phyloP scores from a whole-genome alignment of 1,140 invertebrate species.

The Pseudomyrmex flavicornis region DNA sequence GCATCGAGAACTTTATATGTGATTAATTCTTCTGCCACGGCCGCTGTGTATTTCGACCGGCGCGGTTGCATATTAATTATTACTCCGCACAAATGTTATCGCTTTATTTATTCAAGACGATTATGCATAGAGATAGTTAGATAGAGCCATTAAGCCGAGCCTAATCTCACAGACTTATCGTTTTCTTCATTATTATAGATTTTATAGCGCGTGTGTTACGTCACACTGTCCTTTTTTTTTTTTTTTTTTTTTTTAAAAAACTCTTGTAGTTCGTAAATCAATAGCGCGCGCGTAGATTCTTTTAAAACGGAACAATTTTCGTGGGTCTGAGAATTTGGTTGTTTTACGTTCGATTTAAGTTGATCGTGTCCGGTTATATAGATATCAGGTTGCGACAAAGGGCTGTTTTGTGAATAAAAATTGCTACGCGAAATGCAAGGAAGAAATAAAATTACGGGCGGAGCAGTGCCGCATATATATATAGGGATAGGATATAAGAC shows the following conservation, averaged over 20 bases:
- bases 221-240: too few relatives aligned
- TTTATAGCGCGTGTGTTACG: background rate
- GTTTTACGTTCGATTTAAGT: too few relatives aligned
- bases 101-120: slow-evolving; percentile 13
- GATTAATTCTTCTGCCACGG: slow-evolving; percentile 37
- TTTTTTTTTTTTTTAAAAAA: too few relatives aligned
- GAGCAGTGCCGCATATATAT: background rate
- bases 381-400: too few relatives aligned
- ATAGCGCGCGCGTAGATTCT: too few relatives aligned
- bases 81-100: slow-evolving; percentile 23
- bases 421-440: background rate
- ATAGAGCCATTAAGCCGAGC: background rate
- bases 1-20: slow-evolving; percentile 52
- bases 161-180: background rate
- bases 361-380: too few relatives aligned
- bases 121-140: background rate
- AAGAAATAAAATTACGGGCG: background rate
- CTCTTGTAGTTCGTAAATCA: too few relatives aligned
- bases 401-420: too few relatives aligned
- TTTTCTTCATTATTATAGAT: background rate
- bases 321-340: too few relatives aligned
- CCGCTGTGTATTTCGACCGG: slow-evolving; percentile 32
- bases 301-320: too few relatives aligned
- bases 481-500: slow-evolving; percentile 11
- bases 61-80: slow-evolving; percentile 54